Evolutionary conservation across 2,888 invertebrate genomes (phyloP).

Genomic region (Callyntrura guangdongensis): DNA sequence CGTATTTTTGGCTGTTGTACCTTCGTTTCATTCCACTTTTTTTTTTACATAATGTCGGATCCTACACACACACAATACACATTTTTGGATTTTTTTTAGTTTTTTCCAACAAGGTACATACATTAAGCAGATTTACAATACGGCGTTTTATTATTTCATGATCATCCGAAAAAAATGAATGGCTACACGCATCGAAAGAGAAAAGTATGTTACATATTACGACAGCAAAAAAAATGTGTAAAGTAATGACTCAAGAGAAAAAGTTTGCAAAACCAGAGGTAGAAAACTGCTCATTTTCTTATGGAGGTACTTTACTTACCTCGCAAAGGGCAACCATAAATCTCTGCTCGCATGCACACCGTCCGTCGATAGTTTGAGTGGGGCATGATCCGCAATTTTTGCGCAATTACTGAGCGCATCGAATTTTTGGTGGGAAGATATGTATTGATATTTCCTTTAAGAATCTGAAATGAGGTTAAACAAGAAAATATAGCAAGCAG

Average conservation of each 20-base stretch:
- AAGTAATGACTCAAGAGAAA: slow-evolving; percentile 44
- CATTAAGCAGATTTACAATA: slow-evolving; percentile 69
- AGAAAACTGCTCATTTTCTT: slow-evolving; percentile 52
- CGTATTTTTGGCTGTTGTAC: not conserved
- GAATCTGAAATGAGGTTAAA: slow-evolving; percentile 88
- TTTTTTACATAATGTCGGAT: not conserved
- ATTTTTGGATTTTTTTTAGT: not conserved
- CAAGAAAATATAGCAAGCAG: slow-evolving; percentile 12
- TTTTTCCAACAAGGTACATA: slow-evolving; percentile 34
- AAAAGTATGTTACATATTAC: not conserved
- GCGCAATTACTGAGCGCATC: slow-evolving; percentile 95
- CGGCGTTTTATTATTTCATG: slow-evolving; percentile 33
- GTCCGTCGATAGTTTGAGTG: slow-evolving; percentile 93
- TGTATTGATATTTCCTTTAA: slow-evolving; percentile 95
- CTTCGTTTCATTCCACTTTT: not conserved
- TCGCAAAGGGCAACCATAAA: slow-evolving; percentile 95
- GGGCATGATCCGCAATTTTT: slow-evolving; percentile 93
- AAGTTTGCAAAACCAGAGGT: slow-evolving; percentile 27
- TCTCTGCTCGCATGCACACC: slow-evolving; percentile 96
- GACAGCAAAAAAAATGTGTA: not conserved
- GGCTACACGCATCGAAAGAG: not conserved
- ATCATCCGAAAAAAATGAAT: slow-evolving; percentile 39
- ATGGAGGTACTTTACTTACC: slow-evolving; percentile 87
- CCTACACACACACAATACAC: not conserved
- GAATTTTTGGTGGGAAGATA: slow-evolving; percentile 92